A percentile compares a stretch with the other conserved stretches of the same genome.
Conservation (phyloP, 2,113 vertebrate genomes). For the Gambusia affinis region DNA sequence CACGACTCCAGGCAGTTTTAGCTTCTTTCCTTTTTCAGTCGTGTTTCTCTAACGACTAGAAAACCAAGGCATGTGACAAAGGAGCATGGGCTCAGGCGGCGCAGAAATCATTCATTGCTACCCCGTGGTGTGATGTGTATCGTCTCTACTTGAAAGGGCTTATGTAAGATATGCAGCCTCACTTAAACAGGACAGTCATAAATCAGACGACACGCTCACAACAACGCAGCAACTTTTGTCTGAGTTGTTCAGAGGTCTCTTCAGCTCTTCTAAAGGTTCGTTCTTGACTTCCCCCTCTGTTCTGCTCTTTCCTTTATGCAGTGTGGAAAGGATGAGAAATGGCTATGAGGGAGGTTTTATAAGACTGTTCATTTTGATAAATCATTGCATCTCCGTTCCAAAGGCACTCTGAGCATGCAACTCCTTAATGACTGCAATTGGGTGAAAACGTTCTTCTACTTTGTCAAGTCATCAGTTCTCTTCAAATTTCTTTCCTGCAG, state of each 20-base stretch:
- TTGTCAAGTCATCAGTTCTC: conserved; percentile 8
- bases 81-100: conserved; percentile 9
- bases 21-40: conserved; percentile 11
- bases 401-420: conserved; percentile 7
- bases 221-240: conserved; percentile 53
- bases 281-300: not conserved
- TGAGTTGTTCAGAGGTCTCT: conserved; percentile 33
- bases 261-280: conserved; percentile 20
- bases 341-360: conserved; percentile 9
- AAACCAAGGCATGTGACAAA: conserved; percentile 27
- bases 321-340: conserved; percentile 23
- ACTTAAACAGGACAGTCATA: conserved; percentile 52
- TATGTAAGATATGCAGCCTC: conserved; percentile 62
- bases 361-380: conserved; percentile 18
- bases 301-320: conserved; percentile 15
- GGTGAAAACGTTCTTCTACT: conserved; percentile 17
- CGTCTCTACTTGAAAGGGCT: conserved; percentile 44
- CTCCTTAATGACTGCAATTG: conserved; percentile 41
- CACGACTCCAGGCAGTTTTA: not conserved
- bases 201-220: conserved; percentile 51
- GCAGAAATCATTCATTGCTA: conserved; percentile 28
- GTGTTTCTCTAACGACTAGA: conserved; percentile 23
- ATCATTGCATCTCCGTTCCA: conserved; percentile 9
- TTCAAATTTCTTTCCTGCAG: conserved; percentile 14
- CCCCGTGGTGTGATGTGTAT: conserved; percentile 19